Evolutionary conservation across 2,888 invertebrate genomes (phyloP).

Genomic region (Dynastes grantii): DNA sequence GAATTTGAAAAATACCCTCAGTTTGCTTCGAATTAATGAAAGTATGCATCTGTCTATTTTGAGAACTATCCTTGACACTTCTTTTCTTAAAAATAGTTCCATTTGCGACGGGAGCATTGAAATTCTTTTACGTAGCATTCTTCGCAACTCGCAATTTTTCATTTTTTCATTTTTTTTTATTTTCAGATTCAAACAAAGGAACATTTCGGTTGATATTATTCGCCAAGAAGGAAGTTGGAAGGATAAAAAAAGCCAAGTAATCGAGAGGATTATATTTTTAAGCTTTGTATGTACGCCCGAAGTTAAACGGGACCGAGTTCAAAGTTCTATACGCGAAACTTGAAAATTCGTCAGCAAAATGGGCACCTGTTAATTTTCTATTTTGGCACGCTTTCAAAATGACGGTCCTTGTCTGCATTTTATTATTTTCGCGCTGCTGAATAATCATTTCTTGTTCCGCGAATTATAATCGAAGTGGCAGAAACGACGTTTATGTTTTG

Average conservation of each 20-base stretch:
- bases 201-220: neutral
- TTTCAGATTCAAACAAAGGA: neutral
- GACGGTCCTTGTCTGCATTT: constrained; percentile 31
- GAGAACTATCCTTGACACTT: constrained; percentile 33
- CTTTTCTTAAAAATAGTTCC: constrained; percentile 21
- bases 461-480: neutral
- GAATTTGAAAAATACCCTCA: no score
- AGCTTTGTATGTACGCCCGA: no score
- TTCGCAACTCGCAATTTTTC: neutral
- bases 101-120: neutral
- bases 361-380: constrained; percentile 57
- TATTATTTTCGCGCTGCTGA: constrained; percentile 1
- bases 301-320: constrained; percentile 32
- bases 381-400: constrained; percentile 51
- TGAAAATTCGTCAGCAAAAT: constrained; percentile 50
- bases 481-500: constrained; percentile 1
- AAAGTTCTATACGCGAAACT: constrained; percentile 55
- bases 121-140: no score
- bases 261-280: constrained; percentile 36
- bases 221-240: constrained; percentile 11
- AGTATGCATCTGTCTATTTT: constrained; percentile 6
- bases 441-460: neutral
- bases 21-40: no score
- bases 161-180: neutral
- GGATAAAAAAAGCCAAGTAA: constrained; percentile 5